Evolutionary conservation across 2,797 vertebrate species (phyloP).

Genomic region (Coendou prehensilis): DNA sequence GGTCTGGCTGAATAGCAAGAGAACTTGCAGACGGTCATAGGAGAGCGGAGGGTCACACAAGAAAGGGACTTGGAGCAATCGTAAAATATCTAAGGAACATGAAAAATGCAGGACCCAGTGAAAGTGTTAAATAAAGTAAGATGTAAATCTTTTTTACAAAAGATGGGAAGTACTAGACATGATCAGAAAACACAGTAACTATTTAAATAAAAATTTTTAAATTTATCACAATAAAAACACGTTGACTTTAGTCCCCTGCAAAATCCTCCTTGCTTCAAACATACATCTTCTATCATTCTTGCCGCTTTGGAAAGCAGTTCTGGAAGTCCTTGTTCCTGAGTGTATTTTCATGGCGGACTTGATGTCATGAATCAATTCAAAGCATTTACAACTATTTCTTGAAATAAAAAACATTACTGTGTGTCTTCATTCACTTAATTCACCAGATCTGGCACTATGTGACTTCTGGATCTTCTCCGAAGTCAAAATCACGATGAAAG

Average conservation of each 20-base stretch:
- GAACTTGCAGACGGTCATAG: background rate
- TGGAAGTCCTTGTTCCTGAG: background rate
- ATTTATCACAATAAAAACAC: background rate
- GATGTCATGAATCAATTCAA: background rate
- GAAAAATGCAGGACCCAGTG: background rate
- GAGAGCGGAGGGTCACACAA: no score
- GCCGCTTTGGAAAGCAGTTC: background rate
- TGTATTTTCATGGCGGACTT: background rate
- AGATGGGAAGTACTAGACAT: background rate
- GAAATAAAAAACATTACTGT: background rate
- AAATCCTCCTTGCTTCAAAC: background rate
- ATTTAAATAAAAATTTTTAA: background rate
- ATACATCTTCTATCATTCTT: background rate
- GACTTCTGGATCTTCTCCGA: background rate
- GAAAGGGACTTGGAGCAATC: background rate
- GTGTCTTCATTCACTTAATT: background rate
- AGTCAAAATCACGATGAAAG: background rate
- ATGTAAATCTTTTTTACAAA: background rate
- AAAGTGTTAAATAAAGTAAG: background rate
- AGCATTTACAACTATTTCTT: background rate
- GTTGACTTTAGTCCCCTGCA: background rate
- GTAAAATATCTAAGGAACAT: background rate
- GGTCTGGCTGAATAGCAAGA: background rate
- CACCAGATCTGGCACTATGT: background rate
- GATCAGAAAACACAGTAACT: background rate